These are phyloP conservation scores for Dreissena rostriformis DNA, from an alignment of 1,140 invertebrate genomes.

Conservation along the genomic window DNA sequence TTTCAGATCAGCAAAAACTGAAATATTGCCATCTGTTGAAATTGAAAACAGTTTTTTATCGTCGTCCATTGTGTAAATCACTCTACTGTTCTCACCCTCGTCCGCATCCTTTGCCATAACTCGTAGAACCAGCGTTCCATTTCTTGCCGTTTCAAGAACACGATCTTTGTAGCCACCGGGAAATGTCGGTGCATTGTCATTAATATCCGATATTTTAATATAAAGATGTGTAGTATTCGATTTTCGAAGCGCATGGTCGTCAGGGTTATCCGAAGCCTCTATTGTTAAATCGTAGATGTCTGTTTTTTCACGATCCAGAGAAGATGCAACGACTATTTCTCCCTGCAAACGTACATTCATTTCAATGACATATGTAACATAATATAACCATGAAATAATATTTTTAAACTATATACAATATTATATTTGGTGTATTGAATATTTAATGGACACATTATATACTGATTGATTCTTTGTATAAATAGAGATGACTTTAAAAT, in stretches of 20 bases:
- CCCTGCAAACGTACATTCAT: conserved; percentile 3
- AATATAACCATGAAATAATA: no score
- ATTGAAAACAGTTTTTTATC: conserved; percentile 6
- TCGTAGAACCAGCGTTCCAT: conserved; percentile 92
- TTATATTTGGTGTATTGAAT: no score
- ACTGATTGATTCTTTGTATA: no score
- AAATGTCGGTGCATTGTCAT: conserved; percentile 98
- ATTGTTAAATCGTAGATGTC: neutral
- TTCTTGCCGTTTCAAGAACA: conserved; percentile 88
- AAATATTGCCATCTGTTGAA: conserved; percentile 29
- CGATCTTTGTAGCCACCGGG: conserved; percentile 97
- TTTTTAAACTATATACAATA: no score
- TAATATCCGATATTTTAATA: conserved; percentile 93
- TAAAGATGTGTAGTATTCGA: conserved; percentile 1
- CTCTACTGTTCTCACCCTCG: conserved; percentile 29
- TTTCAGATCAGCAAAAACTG: conserved; percentile 83
- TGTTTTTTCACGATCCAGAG: conserved; percentile 12
- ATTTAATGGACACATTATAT: no score
- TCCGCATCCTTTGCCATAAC: conserved; percentile 92
- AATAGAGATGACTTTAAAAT: no score
- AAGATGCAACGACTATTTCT: neutral
- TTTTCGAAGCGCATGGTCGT: conserved; percentile 15
- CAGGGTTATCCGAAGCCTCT: conserved; percentile 38
- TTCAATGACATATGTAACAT: neutral
- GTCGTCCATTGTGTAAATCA: conserved; percentile 19